Evolutionary conservation across 2,113 vertebrate genomes (phyloP), one percentile per base, ranked within the genome.

Genomic region (Anthoscopus minutus): DNA sequence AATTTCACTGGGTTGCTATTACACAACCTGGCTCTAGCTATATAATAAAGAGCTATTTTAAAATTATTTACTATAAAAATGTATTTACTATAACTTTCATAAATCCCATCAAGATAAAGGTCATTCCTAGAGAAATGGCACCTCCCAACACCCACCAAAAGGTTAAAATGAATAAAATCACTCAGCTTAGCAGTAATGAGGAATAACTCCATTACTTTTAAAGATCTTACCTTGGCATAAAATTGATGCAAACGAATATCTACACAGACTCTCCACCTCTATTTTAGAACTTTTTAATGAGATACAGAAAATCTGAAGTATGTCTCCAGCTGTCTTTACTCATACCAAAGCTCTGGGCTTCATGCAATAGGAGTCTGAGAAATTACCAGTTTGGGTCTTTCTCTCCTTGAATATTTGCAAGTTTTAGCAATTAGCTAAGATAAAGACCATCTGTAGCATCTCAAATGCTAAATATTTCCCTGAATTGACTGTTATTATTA

Each of bases 241-340:
- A 76, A 47, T 1, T 25, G 20, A 40, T 33, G 15, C 60, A 40
- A 76, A 74, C 38, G 23, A 76, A 15, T 28, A 64, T 53, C 44
- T 31, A 4, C 0, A 0, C 19, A 71, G 31, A 23, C 23, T 71
- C 38, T 69, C 22, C n/a, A 15, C 13, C 3, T 78, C 2, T 18
- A 9, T 31, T 78, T 85, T 33, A 53, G 54, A 76, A 35, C 5
- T 21, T 82, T 58, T 77, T 27, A 44, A 27, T 65, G 12, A 60
- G 15, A 21, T 60, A 22, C 0, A 57, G 42, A 60, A 78, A 76
- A 53, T 27, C 21, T 50, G 50, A 44, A 30, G 14, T 30, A 87
- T 53, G 7, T 11, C 21, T 48, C 4, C 51, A 60, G 48, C 24
- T 74, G 17, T 23, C 70, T 48, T 71, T 85, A 37, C 12, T 92